Percentiles rank a stretch among this genome's conserved stretches.
Evolutionary conservation across 2,797 vertebrate genomes (phyloP).

Genomic region (Capromys pilorides): DNA sequence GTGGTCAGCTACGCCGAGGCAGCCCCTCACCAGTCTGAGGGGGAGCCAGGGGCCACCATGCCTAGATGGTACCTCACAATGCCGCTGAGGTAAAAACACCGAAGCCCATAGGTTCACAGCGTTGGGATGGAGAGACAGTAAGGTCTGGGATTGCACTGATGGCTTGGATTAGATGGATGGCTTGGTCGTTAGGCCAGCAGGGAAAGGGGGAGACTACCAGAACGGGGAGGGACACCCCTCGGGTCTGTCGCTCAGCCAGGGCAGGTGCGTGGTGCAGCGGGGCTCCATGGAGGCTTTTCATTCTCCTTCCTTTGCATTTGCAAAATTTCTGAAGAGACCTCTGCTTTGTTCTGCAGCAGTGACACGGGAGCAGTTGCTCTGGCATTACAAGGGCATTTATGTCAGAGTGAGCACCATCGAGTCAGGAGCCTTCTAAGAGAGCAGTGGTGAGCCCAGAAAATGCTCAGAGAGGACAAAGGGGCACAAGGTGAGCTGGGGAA

Average conservation of each 20-base stretch:
- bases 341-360: not conserved
- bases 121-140: not conserved
- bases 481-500: conserved; percentile 19
- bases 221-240: not conserved
- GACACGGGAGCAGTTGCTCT: not conserved
- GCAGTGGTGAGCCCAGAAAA: not conserved
- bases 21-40: not conserved
- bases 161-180: not conserved
- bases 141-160: not conserved
- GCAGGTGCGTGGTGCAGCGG: not conserved
- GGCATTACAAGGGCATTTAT: not conserved
- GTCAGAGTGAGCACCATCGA: not conserved
- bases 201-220: not conserved
- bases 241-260: not conserved
- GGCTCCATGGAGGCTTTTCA: not conserved
- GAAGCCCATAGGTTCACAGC: not conserved
- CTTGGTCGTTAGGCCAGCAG: not conserved
- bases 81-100: not conserved
- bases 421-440: conserved; percentile 2
- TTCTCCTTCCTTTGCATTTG: not conserved
- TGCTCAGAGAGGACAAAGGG: not conserved
- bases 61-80: not conserved
- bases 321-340: not conserved
- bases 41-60: not conserved
- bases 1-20: not conserved